phyloP scores from a whole-genome alignment of 2,888 invertebrate genomes.

The Chrysodeixis includens region DNA sequence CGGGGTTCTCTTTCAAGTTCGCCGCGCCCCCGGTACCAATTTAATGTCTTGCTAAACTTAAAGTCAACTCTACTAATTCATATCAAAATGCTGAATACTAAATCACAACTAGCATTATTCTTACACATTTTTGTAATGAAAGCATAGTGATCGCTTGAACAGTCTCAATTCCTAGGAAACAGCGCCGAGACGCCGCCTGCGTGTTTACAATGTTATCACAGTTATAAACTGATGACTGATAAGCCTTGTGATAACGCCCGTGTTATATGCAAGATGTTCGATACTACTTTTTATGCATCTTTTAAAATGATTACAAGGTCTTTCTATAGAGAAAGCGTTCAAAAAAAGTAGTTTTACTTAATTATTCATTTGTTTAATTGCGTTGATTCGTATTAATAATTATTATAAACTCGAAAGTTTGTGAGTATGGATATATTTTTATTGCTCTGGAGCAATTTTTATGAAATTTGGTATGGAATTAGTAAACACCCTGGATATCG shows the following conservation, averaged over 20 bases:
- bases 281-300: conserved; percentile 9
- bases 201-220: conserved; percentile 81
- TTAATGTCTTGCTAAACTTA: too few relatives aligned
- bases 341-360: background rate
- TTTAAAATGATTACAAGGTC: background rate
- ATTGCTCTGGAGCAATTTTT: too few relatives aligned
- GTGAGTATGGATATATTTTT: too few relatives aligned
- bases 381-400: too few relatives aligned
- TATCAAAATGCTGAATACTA: too few relatives aligned
- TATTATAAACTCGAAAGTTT: too few relatives aligned
- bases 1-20: too few relatives aligned
- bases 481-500: too few relatives aligned
- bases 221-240: conserved; percentile 68
- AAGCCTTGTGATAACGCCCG: conserved; percentile 54
- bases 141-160: conserved; percentile 46
- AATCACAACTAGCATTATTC: background rate
- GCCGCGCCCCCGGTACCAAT: too few relatives aligned
- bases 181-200: conserved; percentile 31
- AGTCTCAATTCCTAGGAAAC: conserved; percentile 22
- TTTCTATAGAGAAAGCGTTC: background rate
- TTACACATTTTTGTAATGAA: conserved; percentile 11
- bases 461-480: too few relatives aligned
- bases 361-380: background rate
- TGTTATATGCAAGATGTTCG: conserved; percentile 9
- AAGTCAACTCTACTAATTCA: too few relatives aligned